Conservation (phyloP, 2,888 invertebrate species). For the Dicycla oo region DNA sequence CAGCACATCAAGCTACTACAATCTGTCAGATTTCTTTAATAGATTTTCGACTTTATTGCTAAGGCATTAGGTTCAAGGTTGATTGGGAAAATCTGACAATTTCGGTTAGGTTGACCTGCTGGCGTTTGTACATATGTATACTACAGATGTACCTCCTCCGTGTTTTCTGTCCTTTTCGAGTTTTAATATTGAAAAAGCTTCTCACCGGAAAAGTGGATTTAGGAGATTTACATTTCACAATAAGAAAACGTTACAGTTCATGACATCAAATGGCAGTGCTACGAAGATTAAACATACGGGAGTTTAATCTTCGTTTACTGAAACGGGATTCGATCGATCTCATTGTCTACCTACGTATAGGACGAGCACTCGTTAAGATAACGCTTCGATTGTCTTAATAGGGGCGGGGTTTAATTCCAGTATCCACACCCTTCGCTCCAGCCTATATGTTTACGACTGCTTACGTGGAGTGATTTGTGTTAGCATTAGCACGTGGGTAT, state of each 20-base stretch:
- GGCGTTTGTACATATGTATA: too few relatives aligned
- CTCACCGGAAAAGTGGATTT: conserved; percentile 14
- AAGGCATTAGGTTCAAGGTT: too few relatives aligned
- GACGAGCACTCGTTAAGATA: conserved; percentile 59
- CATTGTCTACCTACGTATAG: conserved; percentile 36
- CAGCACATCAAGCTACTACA: too few relatives aligned
- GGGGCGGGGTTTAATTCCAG: conserved; percentile 64
- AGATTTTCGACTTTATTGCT: too few relatives aligned
- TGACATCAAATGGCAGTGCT: conserved; percentile 25
- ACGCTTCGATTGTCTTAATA: conserved; percentile 64
- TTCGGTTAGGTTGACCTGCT: too few relatives aligned
- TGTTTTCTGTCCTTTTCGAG: conserved; percentile 6
- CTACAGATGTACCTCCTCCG: background rate
- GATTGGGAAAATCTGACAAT: too few relatives aligned
- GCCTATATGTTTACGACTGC: conserved; percentile 56
- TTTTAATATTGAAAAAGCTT: conserved; percentile 33
- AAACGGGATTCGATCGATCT: conserved; percentile 36
- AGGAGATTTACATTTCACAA: conserved; percentile 12
- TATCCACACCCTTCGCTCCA: conserved; percentile 55
- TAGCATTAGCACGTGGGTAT: conserved; percentile 49
- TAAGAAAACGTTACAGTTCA: conserved; percentile 27
- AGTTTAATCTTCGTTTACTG: conserved; percentile 37
- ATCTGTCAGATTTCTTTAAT: too few relatives aligned
- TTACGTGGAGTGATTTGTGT: conserved; percentile 64
- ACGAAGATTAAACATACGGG: conserved; percentile 33